These are phyloP conservation scores for Echinarachnius parma DNA, from an alignment of 53 echinoderm and acorn worm genomes.

Conservation along the genomic window DNA sequence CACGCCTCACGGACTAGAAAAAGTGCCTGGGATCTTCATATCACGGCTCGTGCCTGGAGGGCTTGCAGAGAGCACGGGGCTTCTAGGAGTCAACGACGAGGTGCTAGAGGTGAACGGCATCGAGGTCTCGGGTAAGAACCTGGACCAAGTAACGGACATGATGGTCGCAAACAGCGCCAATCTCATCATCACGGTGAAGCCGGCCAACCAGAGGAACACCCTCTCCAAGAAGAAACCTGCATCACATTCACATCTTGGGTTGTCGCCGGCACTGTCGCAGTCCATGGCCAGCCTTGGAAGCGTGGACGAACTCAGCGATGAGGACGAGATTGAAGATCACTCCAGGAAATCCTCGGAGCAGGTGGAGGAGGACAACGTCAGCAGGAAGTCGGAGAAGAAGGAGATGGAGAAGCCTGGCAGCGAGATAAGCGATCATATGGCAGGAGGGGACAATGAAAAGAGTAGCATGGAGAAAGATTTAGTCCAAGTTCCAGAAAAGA, in stretches of 20 bases:
- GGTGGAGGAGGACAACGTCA: neutral
- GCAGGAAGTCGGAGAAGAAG: neutral
- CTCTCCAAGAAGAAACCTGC: constrained; percentile 64
- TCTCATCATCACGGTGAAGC: constrained; percentile 97
- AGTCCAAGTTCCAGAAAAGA: constrained; percentile 29
- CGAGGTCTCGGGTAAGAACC: constrained; percentile 86
- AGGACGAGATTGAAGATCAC: constrained; percentile 84
- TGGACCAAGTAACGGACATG: constrained; percentile 99
- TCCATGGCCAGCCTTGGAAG: constrained; percentile 55
- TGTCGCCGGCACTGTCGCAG: constrained; percentile 43
- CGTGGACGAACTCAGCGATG: constrained; percentile 63
- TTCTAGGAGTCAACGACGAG: constrained; percentile 93
- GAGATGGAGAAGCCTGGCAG: constrained; percentile 2
- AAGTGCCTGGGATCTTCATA: constrained; percentile 95
- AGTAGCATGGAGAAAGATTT: constrained; percentile 2
- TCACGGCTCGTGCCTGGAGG: constrained; percentile 95
- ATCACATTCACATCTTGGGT: constrained; percentile 23
- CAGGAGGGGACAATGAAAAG: constrained; percentile 20
- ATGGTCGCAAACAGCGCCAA: constrained; percentile 99
- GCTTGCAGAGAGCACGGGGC: constrained; percentile 94
- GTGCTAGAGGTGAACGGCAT: constrained; percentile 99
- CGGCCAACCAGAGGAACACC: constrained; percentile 97
- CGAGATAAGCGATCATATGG: constrained; percentile 10
- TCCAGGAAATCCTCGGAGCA: constrained; percentile 4
- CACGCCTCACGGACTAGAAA: constrained; percentile 93